phyloP scores from a whole-genome alignment of 2,113 vertebrate species.

The Vidua chalybeata region DNA sequence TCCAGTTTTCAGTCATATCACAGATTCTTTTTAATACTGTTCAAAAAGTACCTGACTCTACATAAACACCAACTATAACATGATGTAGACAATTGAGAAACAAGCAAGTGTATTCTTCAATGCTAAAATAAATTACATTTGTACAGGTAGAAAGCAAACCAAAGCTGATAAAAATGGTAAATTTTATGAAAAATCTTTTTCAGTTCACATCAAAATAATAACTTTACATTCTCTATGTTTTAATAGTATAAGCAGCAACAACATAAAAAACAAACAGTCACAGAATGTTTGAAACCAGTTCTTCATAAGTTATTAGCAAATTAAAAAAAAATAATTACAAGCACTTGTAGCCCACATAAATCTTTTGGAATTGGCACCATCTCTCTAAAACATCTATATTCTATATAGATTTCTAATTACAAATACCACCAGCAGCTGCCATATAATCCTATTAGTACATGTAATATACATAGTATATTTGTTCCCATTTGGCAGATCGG shows the following conservation, averaged over 20 bases:
- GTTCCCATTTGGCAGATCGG: slow-evolving; percentile 78
- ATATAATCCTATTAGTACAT: slow-evolving; percentile 82
- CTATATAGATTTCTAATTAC: slow-evolving; percentile 85
- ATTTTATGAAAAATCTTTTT: slow-evolving; percentile 87
- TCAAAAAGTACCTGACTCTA: slow-evolving; percentile 88
- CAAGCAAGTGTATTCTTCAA: slow-evolving; percentile 81
- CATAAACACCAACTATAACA: slow-evolving; percentile 87
- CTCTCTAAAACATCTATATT: slow-evolving; percentile 84
- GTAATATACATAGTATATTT: slow-evolving; percentile 85
- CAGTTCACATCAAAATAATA: slow-evolving; percentile 86
- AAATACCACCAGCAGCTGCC: slow-evolving; percentile 82
- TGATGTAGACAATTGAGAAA: slow-evolving; percentile 83
- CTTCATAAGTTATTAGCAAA: slow-evolving; percentile 76
- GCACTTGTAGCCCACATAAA: slow-evolving; percentile 86
- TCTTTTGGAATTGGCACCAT: slow-evolving; percentile 86
- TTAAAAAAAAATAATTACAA: slow-evolving; percentile 75
- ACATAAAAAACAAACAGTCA: slow-evolving; percentile 79
- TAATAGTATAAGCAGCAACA: slow-evolving; percentile 83
- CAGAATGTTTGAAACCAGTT: slow-evolving; percentile 78
- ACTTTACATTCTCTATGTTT: slow-evolving; percentile 91
- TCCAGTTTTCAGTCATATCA: slow-evolving; percentile 71
- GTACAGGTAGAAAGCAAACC: slow-evolving; percentile 87
- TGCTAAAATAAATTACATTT: slow-evolving; percentile 84
- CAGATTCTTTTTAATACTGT: slow-evolving; percentile 89
- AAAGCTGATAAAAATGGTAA: slow-evolving; percentile 86